Conservation (phyloP, 2,888 invertebrate genomes). For the Lobophora halterata region DNA sequence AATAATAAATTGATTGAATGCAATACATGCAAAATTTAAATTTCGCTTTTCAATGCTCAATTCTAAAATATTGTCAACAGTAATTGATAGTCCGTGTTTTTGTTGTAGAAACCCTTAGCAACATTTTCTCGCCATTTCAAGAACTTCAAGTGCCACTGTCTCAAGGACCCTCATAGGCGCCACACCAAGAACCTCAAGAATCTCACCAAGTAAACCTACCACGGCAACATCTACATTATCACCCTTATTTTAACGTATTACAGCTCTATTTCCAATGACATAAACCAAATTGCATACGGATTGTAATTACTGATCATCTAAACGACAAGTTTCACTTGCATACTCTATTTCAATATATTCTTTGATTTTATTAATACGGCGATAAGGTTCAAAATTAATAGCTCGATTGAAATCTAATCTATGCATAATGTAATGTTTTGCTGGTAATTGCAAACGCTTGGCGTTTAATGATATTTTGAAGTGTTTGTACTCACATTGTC, state of each 20-base stretch:
- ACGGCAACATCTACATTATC: slow-evolving; percentile 4
- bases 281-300: not conserved
- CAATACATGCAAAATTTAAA: too few species aligned
- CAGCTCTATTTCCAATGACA: slow-evolving; percentile 2
- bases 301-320: slow-evolving; percentile 6
- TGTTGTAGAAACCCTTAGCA: slow-evolving; percentile 36
- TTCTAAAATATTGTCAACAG: slow-evolving; percentile 25
- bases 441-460: slow-evolving; percentile 30
- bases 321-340: slow-evolving; percentile 18
- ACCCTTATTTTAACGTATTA: slow-evolving; percentile 7
- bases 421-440: slow-evolving; percentile 19
- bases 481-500: slow-evolving; percentile 29
- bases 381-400: slow-evolving; percentile 30
- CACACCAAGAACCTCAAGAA: slow-evolving; percentile 43
- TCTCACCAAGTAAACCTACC: too few species aligned
- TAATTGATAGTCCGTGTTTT: slow-evolving; percentile 33
- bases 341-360: slow-evolving; percentile 11
- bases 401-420: slow-evolving; percentile 17
- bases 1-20: too few species aligned
- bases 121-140: slow-evolving; percentile 41
- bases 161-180: slow-evolving; percentile 68
- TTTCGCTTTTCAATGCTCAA: not conserved
- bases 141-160: slow-evolving; percentile 44
- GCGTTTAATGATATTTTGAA: slow-evolving; percentile 24
- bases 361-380: slow-evolving; percentile 19